Evolutionary conservation across 2,113 vertebrate species (phyloP).

Genomic region (Heloderma charlesbogerti): DNA sequence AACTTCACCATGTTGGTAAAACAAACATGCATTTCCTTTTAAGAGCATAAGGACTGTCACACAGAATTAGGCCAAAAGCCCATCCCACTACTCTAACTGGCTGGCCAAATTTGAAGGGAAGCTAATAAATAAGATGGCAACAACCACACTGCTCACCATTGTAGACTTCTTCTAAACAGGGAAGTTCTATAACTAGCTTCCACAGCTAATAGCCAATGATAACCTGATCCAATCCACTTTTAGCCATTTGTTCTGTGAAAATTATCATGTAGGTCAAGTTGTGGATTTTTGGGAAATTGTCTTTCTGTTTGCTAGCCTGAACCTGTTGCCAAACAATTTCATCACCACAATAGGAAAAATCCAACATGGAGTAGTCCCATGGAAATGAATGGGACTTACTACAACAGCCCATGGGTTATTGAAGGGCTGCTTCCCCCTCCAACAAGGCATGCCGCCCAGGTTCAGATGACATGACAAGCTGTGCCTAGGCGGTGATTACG

Average conservation of each 20-base stretch:
- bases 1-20: not conserved
- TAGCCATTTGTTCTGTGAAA: not conserved
- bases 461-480: no score
- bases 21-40: not conserved
- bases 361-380: no score
- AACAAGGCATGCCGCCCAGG: no score
- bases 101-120: not conserved
- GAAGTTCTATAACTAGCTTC: not conserved
- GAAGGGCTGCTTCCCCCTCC: no score
- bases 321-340: not conserved
- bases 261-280: not conserved
- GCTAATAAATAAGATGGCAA: not conserved
- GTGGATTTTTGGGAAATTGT: not conserved
- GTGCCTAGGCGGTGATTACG: no score
- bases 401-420: no score
- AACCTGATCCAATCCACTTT: not conserved
- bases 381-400: no score
- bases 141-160: not conserved
- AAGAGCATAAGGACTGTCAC: not conserved
- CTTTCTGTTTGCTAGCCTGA: not conserved
- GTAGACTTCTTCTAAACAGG: not conserved
- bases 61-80: not conserved
- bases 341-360: no score
- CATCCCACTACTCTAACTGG: not conserved
- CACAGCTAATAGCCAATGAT: not conserved